Evolutionary conservation across 2,888 invertebrate genomes (phyloP), one percentile per base, ranked within the genome.

Genomic region (Entomobrya multifasciata): DNA sequence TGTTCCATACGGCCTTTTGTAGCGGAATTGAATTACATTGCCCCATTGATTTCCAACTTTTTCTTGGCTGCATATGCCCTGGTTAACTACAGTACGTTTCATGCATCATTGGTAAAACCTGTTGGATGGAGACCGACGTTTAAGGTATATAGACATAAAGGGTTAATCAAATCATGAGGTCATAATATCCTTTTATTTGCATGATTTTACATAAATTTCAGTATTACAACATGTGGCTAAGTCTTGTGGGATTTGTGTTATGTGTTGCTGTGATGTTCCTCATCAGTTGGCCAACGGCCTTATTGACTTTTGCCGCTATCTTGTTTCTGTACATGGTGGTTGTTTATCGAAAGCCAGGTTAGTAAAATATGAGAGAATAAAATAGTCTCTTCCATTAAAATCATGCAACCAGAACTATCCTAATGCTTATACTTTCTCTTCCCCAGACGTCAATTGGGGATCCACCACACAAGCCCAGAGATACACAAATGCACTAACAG

Each of bases 191-290:
- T 30, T 62, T 62, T 62, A 27, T n/a, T 62, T 27, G 13, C 62
- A 30, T 10, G 30, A 30, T 15, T 17, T 65, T 6, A 17, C 20
- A 6, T 74, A 55, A 17, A 25, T 92, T 92, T 82, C 92, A 97
- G 97, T 96, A 96, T 93, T 98, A 98, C 94, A 98, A 97, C 93
- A 97, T 96, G 96, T 99, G 98, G 98, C 93, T 98, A 85, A 97
- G 97, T 92, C 94, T 98, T 87, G 91, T 95, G 87, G 98, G 98
- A 47, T 93, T 97, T 25, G 93, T 96, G 90, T 92, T 97, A 77
- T 97, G 97, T 92, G 95, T 97, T 84, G 95, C 95, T 85, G 98
- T 98, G 87, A 99, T 99, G 98, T 99, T 99, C 93, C 94, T 99
- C 90, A 97, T 98, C 92, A 97, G 97, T 90, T 98, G 98, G 98